phyloP scores from a whole-genome alignment of 2,888 invertebrate species.

The Agonopterix alstromeriana region DNA sequence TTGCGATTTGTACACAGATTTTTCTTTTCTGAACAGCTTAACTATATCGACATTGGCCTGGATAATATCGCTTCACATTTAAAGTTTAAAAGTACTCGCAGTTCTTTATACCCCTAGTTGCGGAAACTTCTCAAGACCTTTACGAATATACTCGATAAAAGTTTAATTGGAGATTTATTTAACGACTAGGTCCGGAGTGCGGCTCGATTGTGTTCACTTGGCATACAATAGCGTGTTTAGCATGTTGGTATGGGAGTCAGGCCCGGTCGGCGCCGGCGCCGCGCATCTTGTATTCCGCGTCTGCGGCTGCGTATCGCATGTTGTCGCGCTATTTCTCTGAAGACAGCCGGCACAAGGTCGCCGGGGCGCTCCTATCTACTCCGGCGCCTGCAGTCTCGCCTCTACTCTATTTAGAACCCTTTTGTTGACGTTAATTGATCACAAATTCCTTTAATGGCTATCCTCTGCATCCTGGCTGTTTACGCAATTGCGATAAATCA shows the following conservation, averaged over 20 bases:
- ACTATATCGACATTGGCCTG: too few relatives aligned
- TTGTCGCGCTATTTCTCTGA: constrained; percentile 29
- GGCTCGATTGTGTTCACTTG: constrained; percentile 23
- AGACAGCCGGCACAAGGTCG: constrained; percentile 59
- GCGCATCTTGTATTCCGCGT: constrained; percentile 38
- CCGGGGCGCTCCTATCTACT: constrained; percentile 56
- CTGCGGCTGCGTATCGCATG: constrained; percentile 29
- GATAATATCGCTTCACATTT: too few relatives aligned
- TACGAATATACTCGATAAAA: neutral
- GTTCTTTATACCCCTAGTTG: too few relatives aligned
- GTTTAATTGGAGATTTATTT: constrained; percentile 32
- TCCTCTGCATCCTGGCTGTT: constrained; percentile 29
- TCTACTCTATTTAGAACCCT: constrained; percentile 36
- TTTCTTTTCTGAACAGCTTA: too few relatives aligned
- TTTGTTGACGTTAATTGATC: constrained; percentile 27
- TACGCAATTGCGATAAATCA: constrained; percentile 42
- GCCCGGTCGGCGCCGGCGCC: constrained; percentile 42
- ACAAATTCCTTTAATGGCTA: constrained; percentile 25
- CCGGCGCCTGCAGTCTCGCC: constrained; percentile 36
- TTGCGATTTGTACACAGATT: too few relatives aligned
- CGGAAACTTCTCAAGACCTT: too few relatives aligned
- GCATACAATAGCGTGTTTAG: constrained; percentile 47
- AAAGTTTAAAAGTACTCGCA: too few relatives aligned
- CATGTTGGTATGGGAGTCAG: constrained; percentile 33
- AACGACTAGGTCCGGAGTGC: constrained; percentile 11